A percentile compares a stretch with the other conserved stretches of the same genome.
Conservation (phyloP, 2,888 invertebrate genomes). For the Chymomyza amoena region DNA sequence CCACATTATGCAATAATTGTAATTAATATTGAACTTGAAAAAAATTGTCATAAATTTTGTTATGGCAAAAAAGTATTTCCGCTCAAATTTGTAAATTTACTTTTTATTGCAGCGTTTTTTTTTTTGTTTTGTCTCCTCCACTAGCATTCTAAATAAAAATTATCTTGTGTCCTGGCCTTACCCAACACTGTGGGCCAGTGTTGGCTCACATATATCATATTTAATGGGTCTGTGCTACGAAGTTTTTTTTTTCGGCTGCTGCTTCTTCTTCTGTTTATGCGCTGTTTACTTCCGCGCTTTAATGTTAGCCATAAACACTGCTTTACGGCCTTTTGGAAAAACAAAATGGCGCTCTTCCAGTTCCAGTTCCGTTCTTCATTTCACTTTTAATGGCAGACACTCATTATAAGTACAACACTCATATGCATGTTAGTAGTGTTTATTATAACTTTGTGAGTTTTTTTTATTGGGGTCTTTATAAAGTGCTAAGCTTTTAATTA, state of each 20-base stretch:
- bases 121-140: neutral
- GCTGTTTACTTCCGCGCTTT: slow-evolving; percentile 66
- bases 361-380: slow-evolving; percentile 16
- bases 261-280: slow-evolving; percentile 37
- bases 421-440: slow-evolving; percentile 7
- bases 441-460: slow-evolving; percentile 10
- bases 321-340: slow-evolving; percentile 51
- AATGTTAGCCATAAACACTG: slow-evolving; percentile 64
- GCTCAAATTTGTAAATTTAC: neutral
- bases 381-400: slow-evolving; percentile 9
- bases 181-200: slow-evolving; percentile 40
- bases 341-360: slow-evolving; percentile 30
- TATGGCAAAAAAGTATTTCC: neutral
- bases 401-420: slow-evolving; percentile 1
- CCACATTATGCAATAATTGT: neutral
- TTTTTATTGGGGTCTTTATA: neutral
- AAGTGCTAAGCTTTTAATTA: slow-evolving; percentile 58
- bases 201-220: slow-evolving; percentile 65
- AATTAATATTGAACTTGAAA: neutral
- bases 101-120: neutral
- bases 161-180: slow-evolving; percentile 52
- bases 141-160: slow-evolving; percentile 38
- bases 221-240: slow-evolving; percentile 62
- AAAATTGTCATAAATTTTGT: neutral
- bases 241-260: slow-evolving; percentile 23